These are phyloP conservation scores for Tor tambroides DNA, from an alignment of 2,113 vertebrate genomes.

Conservation along the genomic window DNA sequence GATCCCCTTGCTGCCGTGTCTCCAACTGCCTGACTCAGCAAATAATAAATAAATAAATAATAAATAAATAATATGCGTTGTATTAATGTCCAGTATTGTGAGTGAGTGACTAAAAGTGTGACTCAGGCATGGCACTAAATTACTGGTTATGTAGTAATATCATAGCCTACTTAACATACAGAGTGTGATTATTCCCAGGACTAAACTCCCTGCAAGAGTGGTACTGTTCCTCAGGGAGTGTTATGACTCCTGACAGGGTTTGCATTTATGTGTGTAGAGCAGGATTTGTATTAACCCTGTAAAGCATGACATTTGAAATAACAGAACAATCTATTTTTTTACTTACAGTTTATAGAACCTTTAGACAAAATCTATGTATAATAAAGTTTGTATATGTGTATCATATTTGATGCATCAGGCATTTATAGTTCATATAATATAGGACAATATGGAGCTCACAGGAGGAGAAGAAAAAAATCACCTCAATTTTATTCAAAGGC, in stretches of 20 bases:
- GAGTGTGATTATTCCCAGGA: slow-evolving; percentile 13
- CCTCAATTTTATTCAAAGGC: neutral
- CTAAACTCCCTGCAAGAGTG: slow-evolving; percentile 41
- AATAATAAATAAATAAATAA: no score
- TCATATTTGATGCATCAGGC: neutral
- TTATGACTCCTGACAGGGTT: slow-evolving; percentile 36
- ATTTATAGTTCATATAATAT: neutral
- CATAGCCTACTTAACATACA: slow-evolving; percentile 13
- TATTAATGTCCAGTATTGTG: neutral
- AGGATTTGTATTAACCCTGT: neutral
- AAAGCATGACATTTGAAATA: neutral
- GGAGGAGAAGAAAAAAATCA: neutral
- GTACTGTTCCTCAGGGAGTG: slow-evolving; percentile 46
- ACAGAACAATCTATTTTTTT: no score
- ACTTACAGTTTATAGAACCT: no score
- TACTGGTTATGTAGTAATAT: slow-evolving; percentile 32
- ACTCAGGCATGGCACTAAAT: neutral
- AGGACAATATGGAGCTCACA: no score
- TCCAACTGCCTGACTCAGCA: slow-evolving; percentile 48
- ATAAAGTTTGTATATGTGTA: neutral
- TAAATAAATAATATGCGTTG: no score
- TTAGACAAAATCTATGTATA: neutral
- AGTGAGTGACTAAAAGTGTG: neutral
- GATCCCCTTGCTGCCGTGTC: slow-evolving; percentile 25
- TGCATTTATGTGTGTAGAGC: slow-evolving; percentile 25